Conservation (phyloP, 2,113 vertebrate genomes). For the Butorides virescens region DNA sequence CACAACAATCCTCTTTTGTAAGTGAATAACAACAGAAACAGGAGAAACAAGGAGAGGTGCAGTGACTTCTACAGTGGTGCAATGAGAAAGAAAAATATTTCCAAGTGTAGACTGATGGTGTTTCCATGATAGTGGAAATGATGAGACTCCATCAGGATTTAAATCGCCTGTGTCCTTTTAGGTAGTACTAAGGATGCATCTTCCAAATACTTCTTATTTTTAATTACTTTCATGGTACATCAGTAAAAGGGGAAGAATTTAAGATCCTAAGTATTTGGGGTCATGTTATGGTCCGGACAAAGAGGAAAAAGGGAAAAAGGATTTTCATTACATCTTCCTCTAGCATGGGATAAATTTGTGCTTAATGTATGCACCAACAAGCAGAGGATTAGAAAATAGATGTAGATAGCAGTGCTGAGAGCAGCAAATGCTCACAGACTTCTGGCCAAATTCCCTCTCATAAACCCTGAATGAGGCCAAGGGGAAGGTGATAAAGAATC, state of each 20-base stretch:
- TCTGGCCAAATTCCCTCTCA: background rate
- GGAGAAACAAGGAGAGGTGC: background rate
- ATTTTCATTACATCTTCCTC: background rate
- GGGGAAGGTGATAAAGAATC: background rate
- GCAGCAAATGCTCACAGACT: background rate
- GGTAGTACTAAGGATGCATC: background rate
- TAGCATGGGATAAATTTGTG: background rate
- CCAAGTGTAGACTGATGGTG: background rate
- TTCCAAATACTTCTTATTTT: background rate
- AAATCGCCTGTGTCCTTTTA: background rate
- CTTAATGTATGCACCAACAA: background rate
- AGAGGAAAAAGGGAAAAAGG: background rate
- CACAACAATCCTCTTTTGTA: background rate
- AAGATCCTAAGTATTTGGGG: background rate
- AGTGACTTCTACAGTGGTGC: background rate
- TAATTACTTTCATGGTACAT: background rate
- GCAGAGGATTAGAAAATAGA: background rate
- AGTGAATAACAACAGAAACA: background rate
- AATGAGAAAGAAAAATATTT: background rate
- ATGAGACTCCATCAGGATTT: background rate
- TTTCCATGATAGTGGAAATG: background rate
- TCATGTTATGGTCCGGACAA: background rate
- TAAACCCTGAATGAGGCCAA: background rate
- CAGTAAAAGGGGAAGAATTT: background rate
- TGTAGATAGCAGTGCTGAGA: background rate